A percentile compares a stretch with the other conserved stretches of the same genome.
These are phyloP conservation scores for Atherix ibis DNA, from an alignment of 2,888 invertebrate species.

Conservation along the genomic window DNA sequence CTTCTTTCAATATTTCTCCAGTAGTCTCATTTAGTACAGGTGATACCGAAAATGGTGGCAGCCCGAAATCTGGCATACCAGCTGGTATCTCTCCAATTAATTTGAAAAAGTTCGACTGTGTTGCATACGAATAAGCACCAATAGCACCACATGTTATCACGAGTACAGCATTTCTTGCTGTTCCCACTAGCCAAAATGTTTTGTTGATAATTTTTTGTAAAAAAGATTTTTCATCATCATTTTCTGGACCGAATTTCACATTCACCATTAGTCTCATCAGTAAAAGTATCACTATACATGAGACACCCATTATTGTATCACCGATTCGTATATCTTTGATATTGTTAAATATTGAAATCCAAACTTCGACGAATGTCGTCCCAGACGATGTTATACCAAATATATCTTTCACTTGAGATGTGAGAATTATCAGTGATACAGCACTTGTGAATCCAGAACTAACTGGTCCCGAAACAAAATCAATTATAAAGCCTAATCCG, in stretches of 20 bases:
- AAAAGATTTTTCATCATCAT: slow-evolving; percentile 37
- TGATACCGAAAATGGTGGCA: slow-evolving; percentile 48
- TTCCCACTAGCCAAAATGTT: slow-evolving; percentile 57
- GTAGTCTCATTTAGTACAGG: slow-evolving; percentile 38
- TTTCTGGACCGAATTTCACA: slow-evolving; percentile 42
- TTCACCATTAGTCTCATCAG: slow-evolving; percentile 54
- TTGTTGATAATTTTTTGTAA: slow-evolving; percentile 46
- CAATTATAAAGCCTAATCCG: slow-evolving; percentile 72
- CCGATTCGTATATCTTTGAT: slow-evolving; percentile 47
- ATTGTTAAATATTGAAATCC: slow-evolving; percentile 53
- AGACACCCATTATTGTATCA: slow-evolving; percentile 60
- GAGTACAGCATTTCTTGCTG: slow-evolving; percentile 69
- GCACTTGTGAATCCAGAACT: slow-evolving; percentile 85
- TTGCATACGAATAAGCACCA: slow-evolving; percentile 27
- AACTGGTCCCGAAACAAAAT: slow-evolving; percentile 81
- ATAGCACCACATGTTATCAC: slow-evolving; percentile 59
- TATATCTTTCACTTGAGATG: slow-evolving; percentile 72
- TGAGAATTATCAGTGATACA: slow-evolving; percentile 73
- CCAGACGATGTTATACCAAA: slow-evolving; percentile 59
- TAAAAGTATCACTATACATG: slow-evolving; percentile 58
- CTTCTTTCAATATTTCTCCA: slow-evolving; percentile 16
- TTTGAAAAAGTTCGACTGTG: slow-evolving; percentile 37
- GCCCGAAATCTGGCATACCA: slow-evolving; percentile 50
- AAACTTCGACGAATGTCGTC: slow-evolving; percentile 61
- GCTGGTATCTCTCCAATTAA: slow-evolving; percentile 60